Percentiles rank a stretch among this genome's conserved stretches.
phyloP scores from a whole-genome alignment of 2,888 invertebrate genomes.

The Pseudoips prasinana region DNA sequence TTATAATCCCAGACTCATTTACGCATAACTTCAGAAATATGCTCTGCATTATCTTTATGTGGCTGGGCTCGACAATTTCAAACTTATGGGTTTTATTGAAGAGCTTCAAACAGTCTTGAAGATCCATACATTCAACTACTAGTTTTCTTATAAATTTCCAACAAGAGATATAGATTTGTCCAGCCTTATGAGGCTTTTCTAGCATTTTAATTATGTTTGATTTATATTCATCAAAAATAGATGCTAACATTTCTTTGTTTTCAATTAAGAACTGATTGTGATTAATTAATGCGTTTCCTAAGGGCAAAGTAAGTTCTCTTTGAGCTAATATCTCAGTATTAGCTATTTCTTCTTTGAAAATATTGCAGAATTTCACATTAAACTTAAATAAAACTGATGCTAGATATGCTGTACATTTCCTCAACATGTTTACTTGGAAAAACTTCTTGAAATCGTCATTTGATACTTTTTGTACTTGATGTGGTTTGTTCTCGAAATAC shows the following conservation, averaged over 20 bases:
- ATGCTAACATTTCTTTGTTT: conserved; percentile 68
- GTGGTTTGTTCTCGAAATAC: conserved; percentile 84
- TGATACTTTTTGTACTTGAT: conserved; percentile 74
- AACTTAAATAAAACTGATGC: conserved; percentile 81
- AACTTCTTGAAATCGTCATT: conserved; percentile 79
- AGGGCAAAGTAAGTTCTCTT: conserved; percentile 84
- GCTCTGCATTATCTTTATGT: conserved; percentile 77
- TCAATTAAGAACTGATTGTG: conserved; percentile 62
- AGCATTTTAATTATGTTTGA: conserved; percentile 83
- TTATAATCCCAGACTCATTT: conserved; percentile 43
- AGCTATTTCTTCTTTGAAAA: conserved; percentile 68
- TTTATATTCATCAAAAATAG: conserved; percentile 83
- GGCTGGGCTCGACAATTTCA: conserved; percentile 82
- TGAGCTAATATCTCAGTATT: conserved; percentile 75
- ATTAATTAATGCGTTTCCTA: conserved; percentile 75
- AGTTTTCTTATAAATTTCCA: conserved; percentile 81
- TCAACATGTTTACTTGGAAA: conserved; percentile 72
- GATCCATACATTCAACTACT: conserved; percentile 82
- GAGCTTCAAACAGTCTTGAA: conserved; percentile 78
- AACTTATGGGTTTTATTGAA: conserved; percentile 84
- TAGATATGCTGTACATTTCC: conserved; percentile 82
- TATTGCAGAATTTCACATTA: conserved; percentile 67
- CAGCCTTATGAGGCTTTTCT: conserved; percentile 87
- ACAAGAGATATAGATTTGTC: conserved; percentile 84
- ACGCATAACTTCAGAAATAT: conserved; percentile 77